Conservation (phyloP, 2,113 vertebrate species). For the Symphodus melops region DNA sequence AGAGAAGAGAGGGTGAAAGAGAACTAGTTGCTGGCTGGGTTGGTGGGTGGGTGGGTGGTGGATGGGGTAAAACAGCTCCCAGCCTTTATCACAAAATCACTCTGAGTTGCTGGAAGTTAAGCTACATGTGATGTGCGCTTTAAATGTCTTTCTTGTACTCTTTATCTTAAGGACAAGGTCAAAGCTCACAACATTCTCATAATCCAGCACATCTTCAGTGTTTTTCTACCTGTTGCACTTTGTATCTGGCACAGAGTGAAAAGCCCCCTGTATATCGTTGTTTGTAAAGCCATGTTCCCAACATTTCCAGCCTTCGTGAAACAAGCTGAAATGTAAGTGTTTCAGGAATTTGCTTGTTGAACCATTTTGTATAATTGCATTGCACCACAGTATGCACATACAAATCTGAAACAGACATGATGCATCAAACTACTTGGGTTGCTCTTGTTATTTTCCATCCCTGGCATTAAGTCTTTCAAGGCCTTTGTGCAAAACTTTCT, state of each 20-base stretch:
- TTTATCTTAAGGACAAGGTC: slow-evolving; percentile 11
- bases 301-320: slow-evolving; percentile 39
- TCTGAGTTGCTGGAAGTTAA: slow-evolving; percentile 29
- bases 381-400: slow-evolving; percentile 60
- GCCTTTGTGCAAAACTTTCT: slow-evolving; percentile 31
- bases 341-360: slow-evolving; percentile 47
- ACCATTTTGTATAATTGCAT: slow-evolving; percentile 47
- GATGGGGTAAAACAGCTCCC: slow-evolving; percentile 33
- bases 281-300: not conserved
- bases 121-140: not conserved
- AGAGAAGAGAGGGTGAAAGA: slow-evolving; percentile 67
- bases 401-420: slow-evolving; percentile 61
- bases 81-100: slow-evolving; percentile 54
- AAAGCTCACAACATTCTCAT: slow-evolving; percentile 26
- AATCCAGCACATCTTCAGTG: not conserved
- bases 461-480: slow-evolving; percentile 28
- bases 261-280: not conserved
- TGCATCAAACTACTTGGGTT: slow-evolving; percentile 42
- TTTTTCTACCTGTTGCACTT: slow-evolving; percentile 58
- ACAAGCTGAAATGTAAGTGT: slow-evolving; percentile 15
- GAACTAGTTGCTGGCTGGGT: slow-evolving; percentile 45
- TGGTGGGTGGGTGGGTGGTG: slow-evolving; percentile 44
- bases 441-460: slow-evolving; percentile 35
- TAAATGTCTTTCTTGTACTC: not conserved
- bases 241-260: slow-evolving; percentile 1